phyloP scores from a whole-genome alignment of 2,113 vertebrate species.

The Hypanus sabinus region DNA sequence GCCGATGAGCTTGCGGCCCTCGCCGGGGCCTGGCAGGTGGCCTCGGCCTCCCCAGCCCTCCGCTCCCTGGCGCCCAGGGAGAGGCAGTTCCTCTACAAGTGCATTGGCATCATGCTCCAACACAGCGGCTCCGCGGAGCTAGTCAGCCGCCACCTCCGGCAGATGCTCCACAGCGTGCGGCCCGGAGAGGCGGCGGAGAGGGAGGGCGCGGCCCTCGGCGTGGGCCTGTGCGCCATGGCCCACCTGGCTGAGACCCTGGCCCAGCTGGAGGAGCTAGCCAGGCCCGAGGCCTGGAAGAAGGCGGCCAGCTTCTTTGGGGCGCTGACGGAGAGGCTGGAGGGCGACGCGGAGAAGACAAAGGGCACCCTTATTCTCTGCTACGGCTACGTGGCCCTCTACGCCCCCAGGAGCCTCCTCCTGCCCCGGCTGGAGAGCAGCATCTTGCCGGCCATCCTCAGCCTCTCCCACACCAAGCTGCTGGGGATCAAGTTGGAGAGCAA shows the following conservation, averaged over 20 bases:
- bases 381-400: conserved; percentile 65
- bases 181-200: conserved; percentile 71
- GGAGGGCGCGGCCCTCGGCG: conserved; percentile 73
- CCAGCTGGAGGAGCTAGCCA: conserved; percentile 77
- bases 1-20: conserved; percentile 68
- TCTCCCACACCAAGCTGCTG: conserved; percentile 90
- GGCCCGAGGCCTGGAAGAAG: conserved; percentile 75
- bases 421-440: conserved; percentile 68
- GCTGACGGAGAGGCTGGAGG: conserved; percentile 68
- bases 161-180: conserved; percentile 67
- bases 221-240: conserved; percentile 74
- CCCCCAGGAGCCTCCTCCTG: conserved; percentile 71
- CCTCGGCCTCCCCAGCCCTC: neutral
- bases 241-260: conserved; percentile 77
- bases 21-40: conserved; percentile 53
- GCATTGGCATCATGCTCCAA: conserved; percentile 68
- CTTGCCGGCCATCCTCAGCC: conserved; percentile 70
- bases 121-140: conserved; percentile 66
- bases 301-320: conserved; percentile 44
- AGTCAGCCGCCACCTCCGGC: conserved; percentile 75
- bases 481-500: conserved; percentile 94
- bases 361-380: conserved; percentile 80
- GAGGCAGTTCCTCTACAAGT: conserved; percentile 81
- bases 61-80: neutral
- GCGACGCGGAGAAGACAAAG: conserved; percentile 75